These are phyloP conservation scores for Microtus ochrogaster DNA, from an alignment of 2,113 vertebrate genomes.

Conservation along the genomic window DNA sequence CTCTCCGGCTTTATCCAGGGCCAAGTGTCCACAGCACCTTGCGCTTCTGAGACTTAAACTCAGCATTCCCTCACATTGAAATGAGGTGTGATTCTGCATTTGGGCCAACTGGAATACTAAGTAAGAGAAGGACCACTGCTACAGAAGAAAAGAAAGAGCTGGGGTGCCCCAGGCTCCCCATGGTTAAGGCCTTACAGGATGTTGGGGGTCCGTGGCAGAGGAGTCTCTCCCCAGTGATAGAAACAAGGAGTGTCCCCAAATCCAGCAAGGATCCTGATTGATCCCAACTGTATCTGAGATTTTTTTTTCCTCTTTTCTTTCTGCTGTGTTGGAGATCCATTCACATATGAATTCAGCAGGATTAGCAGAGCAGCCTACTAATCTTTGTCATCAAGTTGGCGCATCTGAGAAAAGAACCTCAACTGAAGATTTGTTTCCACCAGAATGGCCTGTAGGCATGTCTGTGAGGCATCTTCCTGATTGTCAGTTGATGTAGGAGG, in stretches of 20 bases:
- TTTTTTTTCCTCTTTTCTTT: slow-evolving; percentile 5
- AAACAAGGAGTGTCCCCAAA: not conserved
- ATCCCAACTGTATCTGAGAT: not conserved
- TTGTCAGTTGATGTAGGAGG: not conserved
- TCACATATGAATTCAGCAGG: not conserved
- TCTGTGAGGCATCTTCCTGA: not conserved
- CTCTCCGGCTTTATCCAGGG: not conserved
- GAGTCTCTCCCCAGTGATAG: not conserved
- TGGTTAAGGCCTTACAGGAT: not conserved
- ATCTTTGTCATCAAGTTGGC: not conserved
- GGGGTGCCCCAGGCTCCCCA: not conserved
- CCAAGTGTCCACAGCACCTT: not conserved
- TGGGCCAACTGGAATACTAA: not conserved
- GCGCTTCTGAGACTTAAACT: not conserved
- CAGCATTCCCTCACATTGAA: slow-evolving; percentile 3
- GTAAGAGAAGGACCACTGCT: not conserved
- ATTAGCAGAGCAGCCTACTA: slow-evolving; percentile 15
- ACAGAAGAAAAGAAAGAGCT: not conserved
- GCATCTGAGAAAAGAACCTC: not conserved
- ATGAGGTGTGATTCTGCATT: not conserved
- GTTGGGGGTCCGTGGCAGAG: not conserved
- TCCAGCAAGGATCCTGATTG: not conserved
- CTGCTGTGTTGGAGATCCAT: not conserved
- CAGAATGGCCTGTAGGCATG: not conserved
- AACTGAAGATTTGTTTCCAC: not conserved